Conservation (phyloP, 2,113 vertebrate species). For the Hyperopisus bebe region DNA sequence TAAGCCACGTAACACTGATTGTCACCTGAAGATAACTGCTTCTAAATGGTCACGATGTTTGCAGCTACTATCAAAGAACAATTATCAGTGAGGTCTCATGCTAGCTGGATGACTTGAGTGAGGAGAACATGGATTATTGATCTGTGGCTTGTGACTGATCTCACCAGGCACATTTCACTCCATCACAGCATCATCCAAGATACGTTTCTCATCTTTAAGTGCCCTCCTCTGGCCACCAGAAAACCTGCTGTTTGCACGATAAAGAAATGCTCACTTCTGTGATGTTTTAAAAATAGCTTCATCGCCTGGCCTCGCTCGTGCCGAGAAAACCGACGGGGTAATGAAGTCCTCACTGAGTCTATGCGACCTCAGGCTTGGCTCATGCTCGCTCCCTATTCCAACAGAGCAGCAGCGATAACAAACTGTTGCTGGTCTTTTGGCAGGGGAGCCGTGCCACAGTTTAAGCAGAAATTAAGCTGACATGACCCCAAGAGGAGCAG, state of each 20-base stretch:
- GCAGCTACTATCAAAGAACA: neutral
- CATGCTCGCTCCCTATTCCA: too few species aligned
- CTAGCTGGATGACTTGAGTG: neutral
- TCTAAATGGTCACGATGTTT: neutral
- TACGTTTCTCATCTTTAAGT: neutral
- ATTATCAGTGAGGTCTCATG: neutral
- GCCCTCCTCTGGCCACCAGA: neutral
- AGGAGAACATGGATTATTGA: neutral
- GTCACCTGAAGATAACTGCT: neutral
- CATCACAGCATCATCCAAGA: neutral
- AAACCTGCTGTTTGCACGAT: neutral
- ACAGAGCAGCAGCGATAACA: neutral
- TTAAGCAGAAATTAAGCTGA: constrained; percentile 5
- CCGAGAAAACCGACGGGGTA: too few species aligned
- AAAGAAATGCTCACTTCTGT: neutral
- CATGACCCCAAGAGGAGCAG: constrained; percentile 4
- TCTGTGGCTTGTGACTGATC: neutral
- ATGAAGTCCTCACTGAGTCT: neutral
- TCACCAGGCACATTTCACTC: neutral
- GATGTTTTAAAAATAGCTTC: neutral
- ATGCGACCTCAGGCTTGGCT: neutral
- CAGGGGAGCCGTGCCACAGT: neutral
- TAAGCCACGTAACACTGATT: neutral
- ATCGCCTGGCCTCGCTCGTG: neutral
- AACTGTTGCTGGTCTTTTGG: neutral